These are phyloP conservation scores for Marcusenius ussheri DNA, from an alignment of 2,113 vertebrate genomes.

Conservation along the genomic window DNA sequence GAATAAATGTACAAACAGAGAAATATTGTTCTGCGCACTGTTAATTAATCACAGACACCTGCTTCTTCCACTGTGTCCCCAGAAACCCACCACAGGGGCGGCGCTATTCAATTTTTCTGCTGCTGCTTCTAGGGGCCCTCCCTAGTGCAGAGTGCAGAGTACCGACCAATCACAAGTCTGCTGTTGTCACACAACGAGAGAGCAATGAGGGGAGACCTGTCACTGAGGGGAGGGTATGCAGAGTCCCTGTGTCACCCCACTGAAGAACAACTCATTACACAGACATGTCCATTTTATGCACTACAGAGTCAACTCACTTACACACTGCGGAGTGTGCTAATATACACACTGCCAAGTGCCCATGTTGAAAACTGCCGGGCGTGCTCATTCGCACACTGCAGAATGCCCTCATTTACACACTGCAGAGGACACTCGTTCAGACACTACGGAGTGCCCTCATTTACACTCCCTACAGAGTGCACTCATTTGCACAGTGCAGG, in stretches of 20 bases:
- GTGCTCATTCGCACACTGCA: not conserved
- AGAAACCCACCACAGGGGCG: not conserved
- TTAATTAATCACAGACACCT: constrained; percentile 33
- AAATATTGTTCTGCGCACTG: constrained; percentile 31
- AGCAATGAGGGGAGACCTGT: not conserved
- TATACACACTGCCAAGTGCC: not conserved
- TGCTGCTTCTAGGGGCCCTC: not conserved
- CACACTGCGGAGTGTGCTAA: not conserved
- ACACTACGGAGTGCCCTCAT: not conserved
- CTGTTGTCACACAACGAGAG: not conserved
- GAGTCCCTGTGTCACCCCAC: not conserved
- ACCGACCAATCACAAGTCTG: not conserved
- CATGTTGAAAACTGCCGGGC: not conserved
- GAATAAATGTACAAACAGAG: constrained; percentile 22
- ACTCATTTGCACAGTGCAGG: not conserved
- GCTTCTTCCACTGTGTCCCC: not conserved
- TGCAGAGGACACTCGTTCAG: not conserved
- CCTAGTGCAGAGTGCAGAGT: not conserved
- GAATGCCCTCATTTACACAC: not conserved
- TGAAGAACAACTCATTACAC: not conserved
- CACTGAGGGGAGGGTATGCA: not conserved
- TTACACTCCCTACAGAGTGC: not conserved
- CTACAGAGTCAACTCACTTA: not conserved
- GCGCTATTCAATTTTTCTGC: not conserved
- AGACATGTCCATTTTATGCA: not conserved